Conservation (phyloP, 2,113 vertebrate species). For the Tauraco erythrolophus region DNA sequence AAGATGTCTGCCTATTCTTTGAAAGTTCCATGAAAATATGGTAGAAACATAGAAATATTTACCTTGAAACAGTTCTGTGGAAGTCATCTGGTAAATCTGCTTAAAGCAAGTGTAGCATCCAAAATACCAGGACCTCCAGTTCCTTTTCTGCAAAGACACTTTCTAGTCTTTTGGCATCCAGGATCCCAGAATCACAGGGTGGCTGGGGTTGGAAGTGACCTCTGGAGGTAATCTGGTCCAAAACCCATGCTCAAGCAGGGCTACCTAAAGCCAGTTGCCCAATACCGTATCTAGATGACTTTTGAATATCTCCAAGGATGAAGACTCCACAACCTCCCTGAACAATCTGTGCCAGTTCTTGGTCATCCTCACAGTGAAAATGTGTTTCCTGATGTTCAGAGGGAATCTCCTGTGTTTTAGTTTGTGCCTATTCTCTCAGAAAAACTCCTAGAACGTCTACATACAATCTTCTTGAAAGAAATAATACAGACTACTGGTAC, state of each 20-base stretch:
- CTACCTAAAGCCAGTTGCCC: not conserved
- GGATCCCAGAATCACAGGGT: not conserved
- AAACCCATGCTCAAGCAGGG: not conserved
- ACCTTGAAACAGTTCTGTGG: not conserved
- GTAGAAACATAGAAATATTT: not conserved
- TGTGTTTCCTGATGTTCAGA: not conserved
- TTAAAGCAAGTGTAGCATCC: not conserved
- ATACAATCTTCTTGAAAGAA: not conserved
- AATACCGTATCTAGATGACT: not conserved
- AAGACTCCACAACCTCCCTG: not conserved
- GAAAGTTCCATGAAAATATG: not conserved
- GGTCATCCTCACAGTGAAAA: not conserved
- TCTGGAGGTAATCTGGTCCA: not conserved
- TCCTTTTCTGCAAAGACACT: not conserved
- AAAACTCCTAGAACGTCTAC: not conserved
- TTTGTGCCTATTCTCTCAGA: not conserved
- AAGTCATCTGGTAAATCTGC: not conserved
- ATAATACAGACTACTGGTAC: not conserved
- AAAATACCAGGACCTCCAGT: not conserved
- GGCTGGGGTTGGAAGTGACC: not conserved
- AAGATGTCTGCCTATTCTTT: not conserved
- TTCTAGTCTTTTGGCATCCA: not conserved
- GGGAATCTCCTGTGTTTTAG: not conserved
- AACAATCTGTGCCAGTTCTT: not conserved
- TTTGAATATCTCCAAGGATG: not conserved